Base-by-base conservation (phyloP, 2,797 vertebrate species). In the Microchirus variegatus region DNA sequence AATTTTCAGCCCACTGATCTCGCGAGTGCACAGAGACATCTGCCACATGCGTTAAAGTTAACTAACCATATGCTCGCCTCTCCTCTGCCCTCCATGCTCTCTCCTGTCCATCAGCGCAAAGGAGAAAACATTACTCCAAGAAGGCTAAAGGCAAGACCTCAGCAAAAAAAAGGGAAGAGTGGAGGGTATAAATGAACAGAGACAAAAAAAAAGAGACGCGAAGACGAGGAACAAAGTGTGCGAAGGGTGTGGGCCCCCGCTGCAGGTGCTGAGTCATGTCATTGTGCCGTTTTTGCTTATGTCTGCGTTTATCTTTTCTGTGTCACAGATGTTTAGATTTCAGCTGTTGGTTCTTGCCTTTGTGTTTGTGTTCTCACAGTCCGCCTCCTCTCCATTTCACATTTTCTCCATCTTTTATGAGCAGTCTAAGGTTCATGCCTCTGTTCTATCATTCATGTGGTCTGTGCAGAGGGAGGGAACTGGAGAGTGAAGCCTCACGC, bases 401-500 rank as follows among this genome's bases (percentile, higher is more conserved):
- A 57, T 58, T 54, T 54, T 48, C 60, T 76, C 65, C 47, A 8
- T 59, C 59, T 76, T 74, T 79, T 81, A 73, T 67, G 77, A 87
- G 81, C 63, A 67, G 76, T 53, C 59, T 48, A 52, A 22, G 53
- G 71, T 36, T 44, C 63, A 40, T 42, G 61, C 67, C 58, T 80
- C 73, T 80, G 67, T 83, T 84, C 68, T 77, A 78, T 73, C 75
- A 77, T 88, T 78, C 76, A 76, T 79, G 72, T 67, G 73, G 65
- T 59, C 68, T 73, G 70, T 66, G 73, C 71, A 72, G 49, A 70
- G 54, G 45, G 55, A 81, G 53, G 66, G 75, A 67, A 69, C 83
- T 77, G 70, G 62, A 77, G 70, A 76, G 80, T 56, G 59, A 59
- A 45, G 49, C 64, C 52, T 71, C 63, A 60, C 41, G 63, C 22